Evolutionary conservation across 2,888 invertebrate species (phyloP), one percentile per base, ranked within the genome.

Genomic region (Oscheius myriophilus): DNA sequence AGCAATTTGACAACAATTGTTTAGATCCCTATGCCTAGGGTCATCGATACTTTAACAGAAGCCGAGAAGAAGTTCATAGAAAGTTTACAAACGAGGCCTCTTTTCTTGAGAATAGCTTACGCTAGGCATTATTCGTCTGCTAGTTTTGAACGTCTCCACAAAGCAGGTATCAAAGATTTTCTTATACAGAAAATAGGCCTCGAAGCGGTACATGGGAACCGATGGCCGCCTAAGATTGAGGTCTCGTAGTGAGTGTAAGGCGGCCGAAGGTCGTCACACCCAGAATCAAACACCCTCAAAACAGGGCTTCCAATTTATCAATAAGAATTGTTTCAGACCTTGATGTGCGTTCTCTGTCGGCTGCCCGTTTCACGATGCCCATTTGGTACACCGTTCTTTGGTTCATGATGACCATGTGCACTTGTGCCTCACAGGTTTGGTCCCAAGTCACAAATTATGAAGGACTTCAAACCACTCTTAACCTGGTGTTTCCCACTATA

Each of bases 381-480:
- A 70, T 82, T 12, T 82, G 78, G 76, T 82, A 80, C 61, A 80
- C 81, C 0, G 25, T 82, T 11, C 54, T 77, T 0, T 82, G 81
- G 57, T 69, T 77, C 18, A 55, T 80, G n/a, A 80, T 80, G 78
- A 79, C 78, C 1, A 49, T 81, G 45, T 72, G 69, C 16, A 81
- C 81, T 12, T 75, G 80, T 64, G 72, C 69, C 12, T 78, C 80
- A n/a, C 82, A 82, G 46, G 72, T 81, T 41, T 82, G 82, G 82
- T 80, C 77, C n/a, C 81, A 81, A 65, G 74, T 75, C 25, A 77
- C 79, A 18, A 82, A 82, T 67, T 81, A 68, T 51, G 53, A 69
- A 14, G 76, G 70, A 51, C 65, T 82, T 49, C 76, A 80, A 45
- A 68, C 69, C n/a, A 72, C 69, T 23, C 62, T 81, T n/a, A 64